Conservation (phyloP, 2,888 invertebrate species). For the Diarsia rubi region DNA sequence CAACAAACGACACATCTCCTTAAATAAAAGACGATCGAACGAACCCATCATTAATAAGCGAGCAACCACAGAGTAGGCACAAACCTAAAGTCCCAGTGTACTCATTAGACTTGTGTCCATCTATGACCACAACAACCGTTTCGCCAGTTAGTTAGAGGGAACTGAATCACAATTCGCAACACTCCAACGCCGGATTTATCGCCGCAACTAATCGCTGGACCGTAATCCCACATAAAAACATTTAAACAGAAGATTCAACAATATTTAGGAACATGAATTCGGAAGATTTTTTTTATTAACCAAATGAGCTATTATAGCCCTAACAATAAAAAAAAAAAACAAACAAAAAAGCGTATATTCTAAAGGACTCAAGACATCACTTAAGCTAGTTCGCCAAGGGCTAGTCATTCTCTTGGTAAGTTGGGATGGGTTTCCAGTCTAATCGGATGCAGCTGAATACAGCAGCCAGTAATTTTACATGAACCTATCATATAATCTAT, state of each 20-base stretch:
- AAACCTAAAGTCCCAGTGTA: conserved; percentile 48
- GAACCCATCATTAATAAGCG: conserved; percentile 51
- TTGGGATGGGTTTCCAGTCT: not conserved
- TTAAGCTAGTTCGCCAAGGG: no score
- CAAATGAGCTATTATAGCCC: no score
- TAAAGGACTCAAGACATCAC: no score
- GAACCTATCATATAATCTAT: not conserved
- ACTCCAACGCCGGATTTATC: conserved; percentile 70
- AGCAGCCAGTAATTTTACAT: not conserved
- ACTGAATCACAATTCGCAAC: conserved; percentile 72
- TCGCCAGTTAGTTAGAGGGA: conserved; percentile 67
- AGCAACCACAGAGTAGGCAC: conserved; percentile 50
- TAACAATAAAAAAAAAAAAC: no score
- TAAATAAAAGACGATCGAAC: conserved; percentile 52
- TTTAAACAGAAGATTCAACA: conserved; percentile 43
- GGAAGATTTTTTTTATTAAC: no score
- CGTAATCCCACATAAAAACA: conserved; percentile 27
- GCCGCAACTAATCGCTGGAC: conserved; percentile 65
- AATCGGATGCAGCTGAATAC: not conserved
- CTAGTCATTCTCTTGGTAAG: no score
- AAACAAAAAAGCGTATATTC: no score
- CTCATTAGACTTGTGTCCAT: conserved; percentile 66
- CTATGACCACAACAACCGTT: conserved; percentile 64
- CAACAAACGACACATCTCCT: conserved; percentile 31
- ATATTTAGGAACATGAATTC: no score